Evolutionary conservation across 2,113 vertebrate genomes (phyloP).

Genomic region (Casuarius casuarius): DNA sequence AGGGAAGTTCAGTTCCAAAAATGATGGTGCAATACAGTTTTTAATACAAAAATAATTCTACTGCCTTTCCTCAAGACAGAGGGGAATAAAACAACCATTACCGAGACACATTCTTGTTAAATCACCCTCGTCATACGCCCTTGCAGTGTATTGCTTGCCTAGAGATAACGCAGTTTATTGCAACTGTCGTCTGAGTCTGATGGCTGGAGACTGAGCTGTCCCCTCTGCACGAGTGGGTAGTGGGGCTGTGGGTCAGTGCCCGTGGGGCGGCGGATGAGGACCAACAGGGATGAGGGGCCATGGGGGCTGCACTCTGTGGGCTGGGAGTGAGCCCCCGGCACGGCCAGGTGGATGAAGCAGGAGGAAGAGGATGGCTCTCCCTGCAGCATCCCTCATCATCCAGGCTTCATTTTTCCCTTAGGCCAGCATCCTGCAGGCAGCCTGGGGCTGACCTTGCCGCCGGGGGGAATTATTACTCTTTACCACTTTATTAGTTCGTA

Average conservation of each 20-base stretch:
- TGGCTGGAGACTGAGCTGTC: neutral
- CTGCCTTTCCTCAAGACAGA: neutral
- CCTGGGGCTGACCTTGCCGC: too few relatives aligned
- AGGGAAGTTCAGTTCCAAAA: neutral
- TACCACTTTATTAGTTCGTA: neutral
- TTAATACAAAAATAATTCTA: neutral
- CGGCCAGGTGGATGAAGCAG: rapidly evolving
- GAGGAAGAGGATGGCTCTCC: neutral
- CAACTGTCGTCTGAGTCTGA: rapidly evolving
- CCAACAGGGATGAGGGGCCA: too few relatives aligned
- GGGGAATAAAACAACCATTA: neutral
- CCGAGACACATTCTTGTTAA: neutral
- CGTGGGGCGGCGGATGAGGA: neutral
- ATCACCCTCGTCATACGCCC: rapidly evolving
- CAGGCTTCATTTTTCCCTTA: neutral
- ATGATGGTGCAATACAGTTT: rapidly evolving
- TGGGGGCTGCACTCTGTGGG: neutral
- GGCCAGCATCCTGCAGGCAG: too few relatives aligned
- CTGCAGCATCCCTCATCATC: neutral
- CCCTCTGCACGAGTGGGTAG: neutral
- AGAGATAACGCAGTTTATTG: rapidly evolving
- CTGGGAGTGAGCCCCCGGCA: rapidly evolving
- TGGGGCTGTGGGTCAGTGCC: rapidly evolving
- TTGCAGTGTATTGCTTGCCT: neutral
- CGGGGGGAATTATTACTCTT: neutral